Evolutionary conservation across 2,797 vertebrate genomes (phyloP), one percentile per base, ranked within the genome.

Genomic region (Danio tinwini): DNA sequence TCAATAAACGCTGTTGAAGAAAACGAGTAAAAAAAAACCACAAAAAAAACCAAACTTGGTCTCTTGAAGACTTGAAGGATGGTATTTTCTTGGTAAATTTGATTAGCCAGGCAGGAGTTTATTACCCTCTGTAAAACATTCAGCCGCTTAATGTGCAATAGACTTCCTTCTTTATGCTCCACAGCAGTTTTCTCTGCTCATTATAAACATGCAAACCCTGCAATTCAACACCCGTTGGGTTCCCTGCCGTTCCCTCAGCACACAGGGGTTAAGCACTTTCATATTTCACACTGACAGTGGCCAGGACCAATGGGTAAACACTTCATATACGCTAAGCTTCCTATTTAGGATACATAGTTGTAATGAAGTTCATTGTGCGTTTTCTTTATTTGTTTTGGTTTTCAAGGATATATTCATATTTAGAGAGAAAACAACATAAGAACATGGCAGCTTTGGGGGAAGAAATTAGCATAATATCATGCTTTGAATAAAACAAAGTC

Each of bases 71-170:
- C 67, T 83, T 91, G 88, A 90, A 84, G 81, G 81, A 91, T 90
- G 82, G 84, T 75, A 76, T 83, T 76, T 88, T 89, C 72, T 86
- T 83, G 76, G 88, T 56, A 85, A 87, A 87, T 89, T 89, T 91
- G 92, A 93, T 93, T 92, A 93, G 90, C 82, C 84, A 81, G 82
- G 88, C 56, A 9, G 64, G 62, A 86, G 86, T 93, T 94, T 93
- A 93, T 93, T 90, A 88, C 89, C 84, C 67, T 82, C 88, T 86
- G 90, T 92, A 91, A 93, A 93, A 89, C 89, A 92, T 88, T 88
- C 86, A 82, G 83, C 75, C 87, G 88, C 90, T 90, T 92, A 92
- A 93, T 93, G 91, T 87, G 88, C 88, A 82, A 86, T 88, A 88
- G 87, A 89, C 85, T 90, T 84, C 74, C 85, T 89, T 89, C 88